A percentile compares a stretch with the other conserved stretches of the same genome.
phyloP scores from a whole-genome alignment of 2,113 vertebrate species.

The Rhipidura dahli region DNA sequence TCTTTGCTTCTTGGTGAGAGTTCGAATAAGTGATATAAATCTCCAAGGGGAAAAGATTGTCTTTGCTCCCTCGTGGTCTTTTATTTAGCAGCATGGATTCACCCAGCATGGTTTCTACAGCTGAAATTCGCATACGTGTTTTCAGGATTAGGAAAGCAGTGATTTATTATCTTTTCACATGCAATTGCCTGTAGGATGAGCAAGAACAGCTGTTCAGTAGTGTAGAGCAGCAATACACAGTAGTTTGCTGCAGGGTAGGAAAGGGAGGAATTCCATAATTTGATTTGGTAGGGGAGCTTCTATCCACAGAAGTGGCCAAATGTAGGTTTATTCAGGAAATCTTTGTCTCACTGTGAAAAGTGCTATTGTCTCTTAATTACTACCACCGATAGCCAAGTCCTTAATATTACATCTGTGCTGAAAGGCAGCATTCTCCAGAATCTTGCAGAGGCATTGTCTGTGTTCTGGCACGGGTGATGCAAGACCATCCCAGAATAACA shows the following conservation, averaged over 20 bases:
- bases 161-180: conserved; percentile 60
- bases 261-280: conserved; percentile 33
- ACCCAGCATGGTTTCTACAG: not conserved
- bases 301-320: not conserved
- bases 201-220: conserved; percentile 49
- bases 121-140: not conserved
- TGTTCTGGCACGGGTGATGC: not conserved
- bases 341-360: conserved; percentile 24
- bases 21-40: not conserved
- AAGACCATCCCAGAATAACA: conserved; percentile 34
- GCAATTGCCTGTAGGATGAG: conserved; percentile 50
- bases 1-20: not conserved
- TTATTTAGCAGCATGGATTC: not conserved
- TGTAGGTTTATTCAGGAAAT: conserved; percentile 31
- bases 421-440: not conserved
- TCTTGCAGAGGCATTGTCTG: not conserved
- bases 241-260: conserved; percentile 43
- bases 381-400: not conserved
- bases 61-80: not conserved
- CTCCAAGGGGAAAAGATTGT: not conserved
- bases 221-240: conserved; percentile 3
- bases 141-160: conserved; percentile 20
- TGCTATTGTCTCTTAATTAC: conserved; percentile 40
- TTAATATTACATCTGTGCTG: conserved; percentile 21
- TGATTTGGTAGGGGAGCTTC: conserved; percentile 26